Percentiles rank a stretch among this genome's conserved stretches.
phyloP scores from a whole-genome alignment of 2,113 vertebrate species.

The Ailurus styani region DNA sequence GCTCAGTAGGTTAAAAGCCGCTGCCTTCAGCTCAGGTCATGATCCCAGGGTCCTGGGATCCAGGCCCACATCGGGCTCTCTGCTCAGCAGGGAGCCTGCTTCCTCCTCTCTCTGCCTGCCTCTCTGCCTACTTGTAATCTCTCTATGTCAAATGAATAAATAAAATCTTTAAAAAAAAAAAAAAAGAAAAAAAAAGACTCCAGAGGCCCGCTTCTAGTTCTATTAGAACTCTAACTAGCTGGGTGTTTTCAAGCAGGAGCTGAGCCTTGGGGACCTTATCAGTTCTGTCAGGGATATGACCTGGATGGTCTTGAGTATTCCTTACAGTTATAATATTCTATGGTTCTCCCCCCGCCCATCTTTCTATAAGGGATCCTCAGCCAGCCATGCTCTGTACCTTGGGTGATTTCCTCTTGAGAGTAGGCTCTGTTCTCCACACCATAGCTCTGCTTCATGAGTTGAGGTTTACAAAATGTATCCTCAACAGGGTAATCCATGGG shows the following conservation, averaged over 20 bases:
- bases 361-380: not conserved
- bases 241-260: not conserved
- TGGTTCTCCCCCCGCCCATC: accelerated
- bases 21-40: too few species aligned
- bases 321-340: not conserved
- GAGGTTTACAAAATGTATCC: conserved; percentile 78
- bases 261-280: not conserved
- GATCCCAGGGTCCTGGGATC: too few species aligned
- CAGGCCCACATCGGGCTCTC: too few species aligned
- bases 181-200: too few species aligned
- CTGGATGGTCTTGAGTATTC: not conserved
- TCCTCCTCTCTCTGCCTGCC: too few species aligned
- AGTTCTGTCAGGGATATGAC: not conserved
- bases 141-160: too few species aligned
- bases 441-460: conserved; percentile 75
- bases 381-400: conserved; percentile 70
- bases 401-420: conserved; percentile 77
- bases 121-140: too few species aligned
- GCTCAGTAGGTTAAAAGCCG: too few species aligned
- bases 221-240: not conserved
- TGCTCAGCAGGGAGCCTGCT: too few species aligned
- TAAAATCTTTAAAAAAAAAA: too few species aligned
- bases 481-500: conserved; percentile 79
- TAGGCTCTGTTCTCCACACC: conserved; percentile 83
- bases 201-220: not conserved